Evolutionary conservation across 2,888 invertebrate genomes (phyloP), one percentile per base, ranked within the genome.

Genomic region (Drosophila helvetica): DNA sequence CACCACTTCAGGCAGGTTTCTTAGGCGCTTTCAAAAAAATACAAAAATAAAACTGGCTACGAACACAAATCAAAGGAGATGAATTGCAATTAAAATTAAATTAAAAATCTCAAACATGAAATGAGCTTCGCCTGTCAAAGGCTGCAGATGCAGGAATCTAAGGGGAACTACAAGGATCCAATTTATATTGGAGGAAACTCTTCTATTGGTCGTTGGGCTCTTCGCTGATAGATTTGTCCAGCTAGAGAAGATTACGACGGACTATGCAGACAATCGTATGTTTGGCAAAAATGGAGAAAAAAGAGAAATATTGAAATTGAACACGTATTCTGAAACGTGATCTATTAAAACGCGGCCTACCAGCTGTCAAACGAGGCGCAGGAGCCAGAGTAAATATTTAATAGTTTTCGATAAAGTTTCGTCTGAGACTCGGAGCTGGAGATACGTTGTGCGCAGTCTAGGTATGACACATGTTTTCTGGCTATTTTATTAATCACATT

Each of bases 401-500:
- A 47, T 53, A 68, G 58, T 53, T 57, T 68, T 63, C 42, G 53
- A 33, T 58, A 12, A 15, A 6, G 30, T 30, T 33, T 33, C 46
- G 48, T 50, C 50, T 22, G 48, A 60, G 30, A 42, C 60, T 56
- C 19, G 57, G 48, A 25, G 19, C 61, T 58, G 58, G 54, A 38
- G 53, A 67, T 15, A 19, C 70, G 51, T 45, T 51, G 9, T 17
- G 55, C 57, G 43, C 67, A 48, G 64, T 69, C 65, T 73, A 63
- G 50, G 56, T 51, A 69, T 63, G 79, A 76, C 71, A 71, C 64
- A 79, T 73, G 71, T 79, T 82, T 74, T 65, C 43, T 69, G 63
- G 61, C 60, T 63, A 72, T 77, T 77, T 75, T 85, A 82, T 82
- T 87, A 83, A 83, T 85, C 86, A 82, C 71, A 75, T 55, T 66